These are phyloP conservation scores for Corythaeola cristata DNA, from an alignment of 2,113 vertebrate species.

Conservation along the genomic window DNA sequence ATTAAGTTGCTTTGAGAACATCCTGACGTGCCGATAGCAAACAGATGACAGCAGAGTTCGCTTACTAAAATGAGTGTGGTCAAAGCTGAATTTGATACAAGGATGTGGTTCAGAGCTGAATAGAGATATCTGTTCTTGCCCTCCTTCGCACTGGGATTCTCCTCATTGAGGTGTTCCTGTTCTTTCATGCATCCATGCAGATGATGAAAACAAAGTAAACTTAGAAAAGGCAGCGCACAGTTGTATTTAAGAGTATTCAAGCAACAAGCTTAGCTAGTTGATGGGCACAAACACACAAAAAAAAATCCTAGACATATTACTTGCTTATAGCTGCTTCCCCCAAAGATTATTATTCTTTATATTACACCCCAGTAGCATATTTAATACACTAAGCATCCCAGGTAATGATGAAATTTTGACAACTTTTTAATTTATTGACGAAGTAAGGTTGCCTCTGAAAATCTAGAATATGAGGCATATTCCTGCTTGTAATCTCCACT, in stretches of 20 bases:
- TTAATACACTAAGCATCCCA: background rate
- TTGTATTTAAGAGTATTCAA: background rate
- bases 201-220: background rate
- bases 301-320: background rate
- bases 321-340: background rate
- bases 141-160: background rate
- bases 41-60: background rate
- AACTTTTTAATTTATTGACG: background rate
- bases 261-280: background rate
- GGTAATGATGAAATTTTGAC: background rate
- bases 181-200: background rate
- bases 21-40: background rate
- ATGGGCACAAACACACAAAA: background rate
- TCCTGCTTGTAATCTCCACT: background rate
- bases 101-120: background rate
- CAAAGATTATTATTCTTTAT: background rate
- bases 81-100: background rate
- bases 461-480: background rate
- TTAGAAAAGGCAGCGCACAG: background rate
- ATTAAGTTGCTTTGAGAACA: background rate
- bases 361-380: background rate
- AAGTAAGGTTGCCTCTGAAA: background rate
- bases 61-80: background rate
- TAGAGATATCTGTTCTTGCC: background rate
- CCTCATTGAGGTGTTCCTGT: background rate